phyloP scores from a whole-genome alignment of 2,113 vertebrate species.

The Uria lomvia region DNA sequence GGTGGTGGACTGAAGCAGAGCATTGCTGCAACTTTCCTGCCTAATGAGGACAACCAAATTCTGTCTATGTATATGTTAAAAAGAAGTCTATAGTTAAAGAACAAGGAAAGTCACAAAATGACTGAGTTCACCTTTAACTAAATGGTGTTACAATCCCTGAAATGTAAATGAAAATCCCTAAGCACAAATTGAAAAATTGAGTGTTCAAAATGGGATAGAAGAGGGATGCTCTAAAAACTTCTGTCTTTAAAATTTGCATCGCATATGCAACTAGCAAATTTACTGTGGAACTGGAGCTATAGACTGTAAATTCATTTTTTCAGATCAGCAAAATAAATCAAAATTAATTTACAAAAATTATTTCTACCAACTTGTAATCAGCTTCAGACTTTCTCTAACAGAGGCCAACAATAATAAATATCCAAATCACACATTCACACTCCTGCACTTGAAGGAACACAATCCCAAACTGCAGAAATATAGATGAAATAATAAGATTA shows the following conservation, averaged over 20 bases:
- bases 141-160: background rate
- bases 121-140: background rate
- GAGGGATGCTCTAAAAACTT: background rate
- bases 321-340: background rate
- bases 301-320: background rate
- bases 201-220: background rate
- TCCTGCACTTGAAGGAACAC: background rate
- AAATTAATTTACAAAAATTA: background rate
- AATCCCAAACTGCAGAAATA: background rate
- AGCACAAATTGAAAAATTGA: background rate
- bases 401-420: background rate
- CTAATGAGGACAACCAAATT: background rate
- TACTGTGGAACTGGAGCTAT: background rate
- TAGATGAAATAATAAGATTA: background rate
- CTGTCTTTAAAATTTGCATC: background rate
- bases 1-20: background rate
- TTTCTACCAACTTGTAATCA: background rate
- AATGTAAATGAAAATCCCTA: background rate
- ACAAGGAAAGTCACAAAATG: background rate
- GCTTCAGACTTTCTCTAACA: background rate
- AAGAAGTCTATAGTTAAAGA: background rate
- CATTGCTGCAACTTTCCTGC: background rate
- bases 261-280: background rate
- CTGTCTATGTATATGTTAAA: background rate
- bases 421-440: background rate